phyloP scores from a whole-genome alignment of 2,797 vertebrate genomes.

The Syngnathus acus region DNA sequence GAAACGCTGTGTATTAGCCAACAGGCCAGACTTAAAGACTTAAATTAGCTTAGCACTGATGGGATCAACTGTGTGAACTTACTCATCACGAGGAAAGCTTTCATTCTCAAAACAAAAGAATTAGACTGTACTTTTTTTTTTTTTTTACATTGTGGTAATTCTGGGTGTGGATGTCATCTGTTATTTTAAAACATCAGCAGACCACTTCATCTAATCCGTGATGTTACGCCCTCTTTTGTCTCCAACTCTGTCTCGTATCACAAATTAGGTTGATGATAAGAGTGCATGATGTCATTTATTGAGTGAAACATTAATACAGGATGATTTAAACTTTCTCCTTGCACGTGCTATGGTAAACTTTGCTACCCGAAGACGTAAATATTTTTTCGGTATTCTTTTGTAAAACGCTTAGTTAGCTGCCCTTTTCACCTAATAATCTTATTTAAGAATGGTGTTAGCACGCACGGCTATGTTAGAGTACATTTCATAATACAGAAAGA shows the following conservation, averaged over 20 bases:
- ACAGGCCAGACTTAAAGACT: neutral
- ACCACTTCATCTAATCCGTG: too few species aligned
- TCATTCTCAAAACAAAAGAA: neutral
- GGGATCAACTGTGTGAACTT: neutral
- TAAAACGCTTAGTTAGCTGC: constrained; percentile 16
- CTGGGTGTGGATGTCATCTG: too few species aligned
- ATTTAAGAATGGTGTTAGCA: neutral
- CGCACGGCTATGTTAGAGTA: neutral
- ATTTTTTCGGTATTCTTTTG: constrained; percentile 14
- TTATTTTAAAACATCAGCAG: too few species aligned
- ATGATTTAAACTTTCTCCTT: neutral
- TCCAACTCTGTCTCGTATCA: too few species aligned
- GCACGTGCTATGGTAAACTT: constrained; percentile 3
- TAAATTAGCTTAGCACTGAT: neutral
- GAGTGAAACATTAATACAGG: neutral
- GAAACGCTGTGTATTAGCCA: neutral
- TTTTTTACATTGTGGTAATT: neutral
- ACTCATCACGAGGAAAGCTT: neutral
- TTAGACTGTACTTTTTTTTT: neutral
- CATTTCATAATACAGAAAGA: constrained; percentile 20
- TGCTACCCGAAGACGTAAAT: constrained; percentile 30
- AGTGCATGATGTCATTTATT: neutral
- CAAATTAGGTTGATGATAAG: neutral
- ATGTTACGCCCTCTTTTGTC: too few species aligned
- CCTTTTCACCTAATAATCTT: neutral